Percentiles rank a stretch among this genome's conserved stretches.
Evolutionary conservation across 2,797 vertebrate genomes (phyloP).

Genomic region (Bovichtus diacanthus): DNA sequence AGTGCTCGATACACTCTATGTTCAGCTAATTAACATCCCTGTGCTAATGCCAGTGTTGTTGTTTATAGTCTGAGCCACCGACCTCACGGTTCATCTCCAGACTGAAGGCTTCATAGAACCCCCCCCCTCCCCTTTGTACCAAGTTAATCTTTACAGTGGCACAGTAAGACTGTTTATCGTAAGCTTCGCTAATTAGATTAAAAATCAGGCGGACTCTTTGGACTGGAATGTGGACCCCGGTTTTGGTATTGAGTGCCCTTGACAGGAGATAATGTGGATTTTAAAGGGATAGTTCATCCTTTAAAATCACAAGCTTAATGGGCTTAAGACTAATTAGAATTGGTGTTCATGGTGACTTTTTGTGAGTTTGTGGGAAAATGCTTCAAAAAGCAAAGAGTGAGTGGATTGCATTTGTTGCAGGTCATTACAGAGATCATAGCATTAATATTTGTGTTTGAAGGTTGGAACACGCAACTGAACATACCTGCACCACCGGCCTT

Average conservation of each 20-base stretch:
- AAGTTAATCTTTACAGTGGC: slow-evolving; percentile 48
- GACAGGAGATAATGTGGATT: slow-evolving; percentile 51
- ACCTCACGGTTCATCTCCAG: slow-evolving; percentile 46
- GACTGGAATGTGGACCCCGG: slow-evolving; percentile 45
- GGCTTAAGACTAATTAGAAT: slow-evolving; percentile 11
- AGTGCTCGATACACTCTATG: slow-evolving; percentile 73
- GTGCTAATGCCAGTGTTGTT: slow-evolving; percentile 63
- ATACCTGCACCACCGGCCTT: slow-evolving; percentile 20
- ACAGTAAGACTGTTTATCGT: slow-evolving; percentile 56
- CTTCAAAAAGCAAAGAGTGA: slow-evolving; percentile 17
- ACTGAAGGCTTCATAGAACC: slow-evolving; percentile 19
- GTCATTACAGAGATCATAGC: slow-evolving; percentile 19
- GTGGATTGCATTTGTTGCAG: slow-evolving; percentile 3
- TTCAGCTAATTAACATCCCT: slow-evolving; percentile 74
- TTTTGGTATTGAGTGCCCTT: slow-evolving; percentile 41
- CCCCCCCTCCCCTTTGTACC: slow-evolving; percentile 27
- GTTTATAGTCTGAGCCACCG: slow-evolving; percentile 35
- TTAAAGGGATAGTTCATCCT: slow-evolving; percentile 33
- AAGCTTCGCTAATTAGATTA: slow-evolving; percentile 59
- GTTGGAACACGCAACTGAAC: slow-evolving; percentile 23
- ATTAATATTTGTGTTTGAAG: slow-evolving; percentile 32
- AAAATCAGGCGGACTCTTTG: slow-evolving; percentile 31
- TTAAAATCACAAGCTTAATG: slow-evolving; percentile 7
- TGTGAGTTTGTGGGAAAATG: slow-evolving; percentile 33
- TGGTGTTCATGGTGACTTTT: not conserved